Evolutionary conservation across 2,113 vertebrate species (phyloP), one percentile per base, ranked within the genome.

Genomic region (Megatriorchis doriae): DNA sequence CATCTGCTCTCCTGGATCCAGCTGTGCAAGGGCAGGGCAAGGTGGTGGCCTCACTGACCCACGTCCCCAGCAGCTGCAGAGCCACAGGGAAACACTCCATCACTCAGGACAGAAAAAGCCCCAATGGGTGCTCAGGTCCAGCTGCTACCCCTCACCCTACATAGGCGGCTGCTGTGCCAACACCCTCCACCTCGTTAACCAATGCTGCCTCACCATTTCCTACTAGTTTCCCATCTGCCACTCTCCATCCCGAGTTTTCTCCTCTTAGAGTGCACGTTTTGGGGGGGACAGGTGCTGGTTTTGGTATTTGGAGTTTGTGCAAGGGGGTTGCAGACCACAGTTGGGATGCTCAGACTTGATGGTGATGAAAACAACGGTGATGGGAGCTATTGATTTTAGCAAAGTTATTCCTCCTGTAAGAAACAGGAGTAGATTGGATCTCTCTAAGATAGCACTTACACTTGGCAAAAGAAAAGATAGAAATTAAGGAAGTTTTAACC

Each of bases 261-360:
- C 13, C 63, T 29, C 43, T 34, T 2, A 7, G 38, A 40, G 6
- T 0, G 2, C 10, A 1, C 0, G 0, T 71, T 66, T 65, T 17
- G 20, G 43, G 67, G 43, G 67, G 62, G 29, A 29, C 1, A 53
- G 25, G 19, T 3, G 18, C 10, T 27, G 45, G 3, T 53, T 38
- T 34, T 16, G 19, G 50, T 5, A 5, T 19, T 21, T 16, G 43
- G 38, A 32, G 14, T 22, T 74, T 48, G 38, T 23, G 10, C 12
- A 4, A 22, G 29, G 66, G 66, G 25, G 17, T 23, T 34, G 43
- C 48, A 34, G 31, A 68, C 27, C 17, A 6, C 22, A 16, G 22
- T 4, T 19, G 21, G 34, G 79, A 34, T 34, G 31, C 31, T 8
- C 26, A 10, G 67, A 19, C 23, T 47, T 2, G 9, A 20, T 2